Base-by-base conservation (phyloP, 1,140 invertebrate species). In the Cotesia chilonis region DNA sequence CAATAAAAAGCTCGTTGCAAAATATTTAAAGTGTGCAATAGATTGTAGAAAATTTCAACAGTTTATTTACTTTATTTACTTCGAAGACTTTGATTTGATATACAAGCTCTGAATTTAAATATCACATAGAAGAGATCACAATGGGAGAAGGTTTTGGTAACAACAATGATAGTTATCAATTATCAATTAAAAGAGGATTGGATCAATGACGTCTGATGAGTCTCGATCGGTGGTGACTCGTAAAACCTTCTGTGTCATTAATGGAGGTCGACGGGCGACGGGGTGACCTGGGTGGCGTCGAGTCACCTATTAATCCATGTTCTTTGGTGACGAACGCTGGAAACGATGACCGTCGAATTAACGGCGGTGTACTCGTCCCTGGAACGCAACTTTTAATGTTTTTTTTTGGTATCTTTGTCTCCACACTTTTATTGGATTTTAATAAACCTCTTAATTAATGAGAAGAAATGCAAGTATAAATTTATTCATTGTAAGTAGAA, bases 321-420 rank as follows among this genome's bases (percentile, higher is more conserved):
- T 68, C 35, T 20, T 36, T 52, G 76, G 65, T 71, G 35, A 71
- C 73, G 70, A 81, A 78, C n/a, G 70, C 78, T 51, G 83, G 83
- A 67, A 83, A 84, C 3, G 83, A 84, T 3, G 81, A 84, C 52
- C 83, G 80, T 28, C 82, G 81, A 52, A 80, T 78, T 57, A 82
- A 77, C 61, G 82, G 76, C 12, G 81, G 71, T 57, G 80, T 77
- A 74, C 75, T 76, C 14, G 76, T 75, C 74, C 81, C 83, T 84
- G 70, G 51, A 75, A 72, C 65, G 66, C 64, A 67, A 65, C 67
- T 59, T 75, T 72, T 41, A 68, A 68, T 54, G 52, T 57, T 61
- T 61, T 66, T 65, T 63, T 61, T 66, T 66, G 52, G 57, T 20
- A 17, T 20, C 41, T 36, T 54, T 54, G 10, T 36, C 1, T 65